Evolutionary conservation across 1,140 invertebrate genomes (phyloP), one percentile per base, ranked within the genome.

Genomic region (Polyergus mexicanus): DNA sequence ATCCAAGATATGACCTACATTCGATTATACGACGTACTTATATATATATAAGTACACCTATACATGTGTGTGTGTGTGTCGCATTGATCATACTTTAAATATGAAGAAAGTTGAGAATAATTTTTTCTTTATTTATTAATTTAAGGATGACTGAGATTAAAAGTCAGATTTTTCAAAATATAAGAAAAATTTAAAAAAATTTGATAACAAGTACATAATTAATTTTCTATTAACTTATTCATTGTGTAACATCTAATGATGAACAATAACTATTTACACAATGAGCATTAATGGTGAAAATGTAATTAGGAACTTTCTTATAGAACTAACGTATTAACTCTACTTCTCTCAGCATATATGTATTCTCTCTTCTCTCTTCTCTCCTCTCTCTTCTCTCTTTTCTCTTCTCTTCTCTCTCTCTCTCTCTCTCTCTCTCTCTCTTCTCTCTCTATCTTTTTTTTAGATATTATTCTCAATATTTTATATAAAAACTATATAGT

Each of bases 1-100:
- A 69, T 38, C n/a, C 72, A 72, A 58, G 60, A 10, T 38, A 25
- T n/a, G 68, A 74, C 78, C 68, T 83, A 83, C 28, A 74, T 83
- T 60, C 54, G 47, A 65, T 62, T 44, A 22, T 13, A 32, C 28
- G 28, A 28, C 16, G 22, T 11, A 8, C 4, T 32, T 16, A 35
- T 38, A 66, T 16, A 38, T n/a, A 35, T 19, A 8, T 19, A 44
- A 10, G 11, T 44, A 44, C 11, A 11, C 38, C n/a, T 38, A 10
- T n/a, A 32, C 25, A 7, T 47, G 3, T 19, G 13, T 44, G 11
- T 44, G 11, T 44, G 2, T 65, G n/a, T 38, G 3, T n/a, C 1
- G 35, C 56, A 56, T 80, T 41, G 35, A 69, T 69, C 22, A 25
- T 25, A 65, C 44, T 65, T 76, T n/a, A n/a, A 7, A 35, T 13